A percentile compares a stretch with the other conserved stretches of the same genome.
Evolutionary conservation across 2,113 vertebrate genomes (phyloP).

Genomic region (Heptranchias perlo): DNA sequence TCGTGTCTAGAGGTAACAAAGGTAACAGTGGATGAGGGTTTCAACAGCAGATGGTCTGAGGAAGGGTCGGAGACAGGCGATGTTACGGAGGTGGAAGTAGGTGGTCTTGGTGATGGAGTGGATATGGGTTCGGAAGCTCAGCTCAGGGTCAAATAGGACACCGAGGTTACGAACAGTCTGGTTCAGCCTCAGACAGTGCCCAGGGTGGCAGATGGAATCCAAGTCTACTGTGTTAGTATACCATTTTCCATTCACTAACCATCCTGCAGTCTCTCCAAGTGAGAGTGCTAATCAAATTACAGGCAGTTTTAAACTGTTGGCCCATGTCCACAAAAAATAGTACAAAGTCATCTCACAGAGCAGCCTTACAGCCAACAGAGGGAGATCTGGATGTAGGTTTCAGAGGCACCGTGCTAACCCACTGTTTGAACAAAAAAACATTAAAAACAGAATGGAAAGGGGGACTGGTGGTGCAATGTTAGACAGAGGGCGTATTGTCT

Average conservation of each 20-base stretch:
- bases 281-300: not conserved
- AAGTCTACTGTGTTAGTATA: not conserved
- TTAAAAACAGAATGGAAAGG: not conserved
- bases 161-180: not conserved
- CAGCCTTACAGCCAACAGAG: not conserved
- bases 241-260: not conserved
- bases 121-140: not conserved
- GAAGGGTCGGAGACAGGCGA: not conserved
- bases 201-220: not conserved
- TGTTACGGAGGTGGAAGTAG: not conserved
- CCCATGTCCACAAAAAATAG: not conserved
- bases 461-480: not conserved
- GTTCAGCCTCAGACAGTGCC: too few relatives aligned
- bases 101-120: not conserved
- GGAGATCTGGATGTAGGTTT: not conserved
- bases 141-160: not conserved
- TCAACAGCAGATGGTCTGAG: too few relatives aligned
- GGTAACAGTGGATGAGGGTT: too few relatives aligned
- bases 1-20: too few relatives aligned
- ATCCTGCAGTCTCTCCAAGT: not conserved
- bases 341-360: not conserved
- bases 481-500: not conserved
- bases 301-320: not conserved
- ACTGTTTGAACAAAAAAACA: not conserved
- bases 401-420: not conserved